phyloP scores from a whole-genome alignment of 2,113 vertebrate genomes.

The Canis aureus region DNA sequence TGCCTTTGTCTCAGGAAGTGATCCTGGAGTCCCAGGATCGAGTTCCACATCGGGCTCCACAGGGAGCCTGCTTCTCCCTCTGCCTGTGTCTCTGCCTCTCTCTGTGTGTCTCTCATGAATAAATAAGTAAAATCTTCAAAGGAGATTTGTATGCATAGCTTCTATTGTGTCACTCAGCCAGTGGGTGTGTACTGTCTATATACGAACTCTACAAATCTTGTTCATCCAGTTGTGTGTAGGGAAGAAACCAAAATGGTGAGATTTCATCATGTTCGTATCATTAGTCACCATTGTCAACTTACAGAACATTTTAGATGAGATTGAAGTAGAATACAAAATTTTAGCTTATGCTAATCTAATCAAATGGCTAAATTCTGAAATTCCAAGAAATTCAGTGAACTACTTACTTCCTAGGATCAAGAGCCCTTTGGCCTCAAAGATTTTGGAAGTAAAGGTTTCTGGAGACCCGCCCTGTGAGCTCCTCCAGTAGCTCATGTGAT shows the following conservation, averaged over 20 bases:
- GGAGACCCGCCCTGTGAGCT: background rate
- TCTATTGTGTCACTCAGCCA: background rate
- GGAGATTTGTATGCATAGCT: background rate
- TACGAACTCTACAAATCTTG: background rate
- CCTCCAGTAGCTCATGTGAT: background rate
- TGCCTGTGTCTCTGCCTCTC: too few relatives aligned
- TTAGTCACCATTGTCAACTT: background rate
- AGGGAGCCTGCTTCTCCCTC: too few relatives aligned
- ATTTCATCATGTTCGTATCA: background rate
- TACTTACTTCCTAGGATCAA: background rate
- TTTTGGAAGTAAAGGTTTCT: background rate
- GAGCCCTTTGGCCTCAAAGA: background rate
- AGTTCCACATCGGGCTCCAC: too few relatives aligned
- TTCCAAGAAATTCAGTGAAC: background rate
- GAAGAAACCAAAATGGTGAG: background rate
- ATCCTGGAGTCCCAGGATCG: too few relatives aligned
- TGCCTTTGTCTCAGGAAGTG: too few relatives aligned
- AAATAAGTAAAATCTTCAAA: too few relatives aligned
- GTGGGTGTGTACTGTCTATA: background rate
- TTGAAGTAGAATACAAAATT: background rate
- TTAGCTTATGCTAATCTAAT: background rate
- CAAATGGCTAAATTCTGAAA: background rate
- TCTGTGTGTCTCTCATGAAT: too few relatives aligned
- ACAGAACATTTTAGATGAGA: background rate
- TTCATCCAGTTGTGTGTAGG: background rate